A percentile compares a stretch with the other conserved stretches of the same genome.
Evolutionary conservation across 2,888 invertebrate genomes (phyloP).

Genomic region (Zeuzera pyrina): DNA sequence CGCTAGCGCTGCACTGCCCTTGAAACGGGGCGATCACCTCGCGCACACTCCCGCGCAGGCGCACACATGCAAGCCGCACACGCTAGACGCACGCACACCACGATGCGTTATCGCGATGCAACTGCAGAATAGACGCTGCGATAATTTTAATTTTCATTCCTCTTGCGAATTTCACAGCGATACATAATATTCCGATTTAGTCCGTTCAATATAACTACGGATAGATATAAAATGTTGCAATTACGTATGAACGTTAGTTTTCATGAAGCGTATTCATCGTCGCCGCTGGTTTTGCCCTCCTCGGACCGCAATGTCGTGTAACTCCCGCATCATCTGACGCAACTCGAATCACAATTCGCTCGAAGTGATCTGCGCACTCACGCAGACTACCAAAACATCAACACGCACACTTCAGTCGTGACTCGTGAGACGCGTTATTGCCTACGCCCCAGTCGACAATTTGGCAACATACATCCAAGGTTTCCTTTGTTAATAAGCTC

Average conservation of each 20-base stretch:
- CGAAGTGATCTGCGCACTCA: slow-evolving; percentile 16
- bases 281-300: slow-evolving; percentile 4
- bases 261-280: too few species aligned
- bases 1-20: slow-evolving; percentile 69
- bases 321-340: slow-evolving; percentile 28
- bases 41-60: slow-evolving; percentile 34
- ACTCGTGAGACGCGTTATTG: slow-evolving; percentile 24
- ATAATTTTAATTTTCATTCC: slow-evolving; percentile 64
- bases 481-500: slow-evolving; percentile 30
- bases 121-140: slow-evolving; percentile 50
- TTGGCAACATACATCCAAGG: slow-evolving; percentile 40
- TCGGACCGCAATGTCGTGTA: slow-evolving; percentile 4
- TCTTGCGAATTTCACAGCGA: slow-evolving; percentile 27
- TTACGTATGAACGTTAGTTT: slow-evolving; percentile 6
- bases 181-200: too few species aligned
- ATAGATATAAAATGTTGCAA: too few species aligned
- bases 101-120: slow-evolving; percentile 34
- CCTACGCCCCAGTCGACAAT: slow-evolving; percentile 27
- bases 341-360: slow-evolving; percentile 20
- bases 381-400: slow-evolving; percentile 13
- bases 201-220: too few species aligned
- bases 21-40: slow-evolving; percentile 70
- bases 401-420: slow-evolving; percentile 34
- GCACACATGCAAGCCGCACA: slow-evolving; percentile 16
- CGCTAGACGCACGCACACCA: slow-evolving; percentile 25